These are phyloP conservation scores for Xenus cinereus DNA, from an alignment of 2,113 vertebrate genomes.

Conservation along the genomic window DNA sequence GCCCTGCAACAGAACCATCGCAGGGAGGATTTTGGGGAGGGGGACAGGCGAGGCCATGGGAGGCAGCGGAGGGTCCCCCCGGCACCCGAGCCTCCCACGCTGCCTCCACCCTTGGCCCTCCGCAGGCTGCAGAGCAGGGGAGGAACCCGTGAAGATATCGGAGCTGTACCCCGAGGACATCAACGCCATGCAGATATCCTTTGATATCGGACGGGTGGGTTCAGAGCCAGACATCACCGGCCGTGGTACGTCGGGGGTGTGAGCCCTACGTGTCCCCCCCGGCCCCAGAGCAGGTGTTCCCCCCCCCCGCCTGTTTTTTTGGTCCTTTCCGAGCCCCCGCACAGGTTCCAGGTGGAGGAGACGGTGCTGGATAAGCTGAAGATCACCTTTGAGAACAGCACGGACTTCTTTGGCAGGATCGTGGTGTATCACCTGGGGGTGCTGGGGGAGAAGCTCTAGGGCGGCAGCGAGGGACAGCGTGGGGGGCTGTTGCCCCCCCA, in stretches of 20 bases:
- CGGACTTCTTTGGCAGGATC: constrained; percentile 93
- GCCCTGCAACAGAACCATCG: background rate
- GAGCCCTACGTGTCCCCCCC: background rate
- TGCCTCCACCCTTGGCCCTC: background rate
- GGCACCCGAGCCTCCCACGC: background rate
- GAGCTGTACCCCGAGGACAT: constrained; percentile 88
- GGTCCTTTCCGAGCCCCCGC: constrained; percentile 72
- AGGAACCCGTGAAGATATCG: constrained; percentile 65
- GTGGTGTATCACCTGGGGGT: constrained; percentile 89
- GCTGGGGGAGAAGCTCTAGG: constrained; percentile 79
- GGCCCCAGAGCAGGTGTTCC: background rate
- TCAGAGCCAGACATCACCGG: background rate
- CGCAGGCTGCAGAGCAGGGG: constrained; percentile 77
- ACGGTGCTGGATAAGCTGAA: constrained; percentile 81
- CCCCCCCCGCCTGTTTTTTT: background rate
- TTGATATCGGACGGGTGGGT: background rate
- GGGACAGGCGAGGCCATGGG: background rate
- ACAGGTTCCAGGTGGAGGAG: constrained; percentile 87
- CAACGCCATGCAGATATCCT: constrained; percentile 95
- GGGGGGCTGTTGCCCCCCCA: background rate
- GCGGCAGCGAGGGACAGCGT: accelerated
- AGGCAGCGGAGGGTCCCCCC: accelerated
- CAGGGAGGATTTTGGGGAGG: background rate
- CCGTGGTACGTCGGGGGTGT: accelerated
- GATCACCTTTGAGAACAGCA: constrained; percentile 87